Evolutionary conservation across 2,888 invertebrate species (phyloP), one percentile per base, ranked within the genome.

Genomic region (Agrochola macilenta): DNA sequence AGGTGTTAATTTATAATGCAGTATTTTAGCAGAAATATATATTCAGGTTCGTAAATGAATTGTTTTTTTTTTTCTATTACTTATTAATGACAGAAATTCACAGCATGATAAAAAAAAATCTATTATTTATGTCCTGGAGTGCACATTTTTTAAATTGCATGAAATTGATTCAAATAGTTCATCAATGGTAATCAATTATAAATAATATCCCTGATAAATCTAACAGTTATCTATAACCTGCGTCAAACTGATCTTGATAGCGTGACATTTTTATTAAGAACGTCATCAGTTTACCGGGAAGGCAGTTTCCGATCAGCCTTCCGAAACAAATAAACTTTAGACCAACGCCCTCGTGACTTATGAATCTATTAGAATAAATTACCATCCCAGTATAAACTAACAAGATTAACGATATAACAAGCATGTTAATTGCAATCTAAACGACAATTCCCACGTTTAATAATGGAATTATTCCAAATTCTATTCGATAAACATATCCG

Each of bases 371-470:
- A 74, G 12, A 80, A 89, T 89, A 82, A 84, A 88, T 88, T 88
- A 84, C 78, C 79, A 74, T 57, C 26, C 71, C 35, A 78, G 43
- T 69, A 70, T 81, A 79, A 69, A 82, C 72, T 54, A 71, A 80
- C 66, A 77, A 76, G 82, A 85, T 84, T 74, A 80, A 85, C 79
- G 76, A 86, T 80, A 58, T 79, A 71, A 78, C 58, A 80, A 82
- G 64, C 71, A 69, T 74, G 71, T 81, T 79, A 79, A 82, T 88
- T 88, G 78, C 72, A 81, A 85, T 76, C 69, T 68, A 81, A 87
- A 88, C 87, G 87, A 88, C 90, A 87, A 87, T 90, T 90, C 90
- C 84, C 90, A 90, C 86, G 87, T 82, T 79, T 76, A 82, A 88
- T 87, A 87, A 87, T 83, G 72, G 73, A 74, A 80, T 84, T 76